Conservation (phyloP, 2,888 invertebrate genomes). For the Tachina fera region DNA sequence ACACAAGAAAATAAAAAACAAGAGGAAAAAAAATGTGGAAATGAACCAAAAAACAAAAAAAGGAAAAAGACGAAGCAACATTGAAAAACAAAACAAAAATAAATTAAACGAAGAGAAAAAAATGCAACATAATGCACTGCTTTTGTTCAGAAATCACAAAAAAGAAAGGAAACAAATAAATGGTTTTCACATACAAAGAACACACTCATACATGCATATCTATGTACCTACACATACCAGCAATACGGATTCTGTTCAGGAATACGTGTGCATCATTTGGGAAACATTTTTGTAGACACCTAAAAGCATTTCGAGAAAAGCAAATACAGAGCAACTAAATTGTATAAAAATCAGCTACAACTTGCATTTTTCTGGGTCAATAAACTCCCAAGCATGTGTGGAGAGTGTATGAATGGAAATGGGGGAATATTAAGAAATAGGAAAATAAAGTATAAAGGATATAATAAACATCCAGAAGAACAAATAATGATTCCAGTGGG, state of each 20-base stretch:
- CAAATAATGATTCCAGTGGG: constrained; percentile 59
- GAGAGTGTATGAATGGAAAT: constrained; percentile 51
- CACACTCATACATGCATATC: neutral
- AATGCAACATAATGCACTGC: constrained; percentile 32
- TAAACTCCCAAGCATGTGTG: constrained; percentile 62
- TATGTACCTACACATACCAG: neutral
- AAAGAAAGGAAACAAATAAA: constrained; percentile 12
- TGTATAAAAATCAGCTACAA: constrained; percentile 43
- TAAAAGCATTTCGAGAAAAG: neutral
- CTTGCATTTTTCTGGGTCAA: constrained; percentile 69
- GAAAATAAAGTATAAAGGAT: constrained; percentile 23
- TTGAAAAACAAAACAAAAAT: constrained; percentile 12
- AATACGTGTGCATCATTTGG: neutral
- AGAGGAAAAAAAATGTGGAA: neutral
- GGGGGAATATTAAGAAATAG: constrained; percentile 4
- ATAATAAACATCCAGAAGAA: constrained; percentile 33
- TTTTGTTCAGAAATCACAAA: neutral
- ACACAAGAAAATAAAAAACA: neutral
- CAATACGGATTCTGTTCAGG: neutral
- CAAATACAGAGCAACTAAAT: neutral
- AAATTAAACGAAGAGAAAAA: neutral
- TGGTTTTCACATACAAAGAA: neutral
- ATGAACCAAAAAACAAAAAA: neutral
- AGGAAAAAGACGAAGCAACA: neutral
- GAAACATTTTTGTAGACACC: neutral